Evolutionary conservation across 2,888 invertebrate species (phyloP), one percentile per base, ranked within the genome.

Genomic region (Tetanocera ferruginea): DNA sequence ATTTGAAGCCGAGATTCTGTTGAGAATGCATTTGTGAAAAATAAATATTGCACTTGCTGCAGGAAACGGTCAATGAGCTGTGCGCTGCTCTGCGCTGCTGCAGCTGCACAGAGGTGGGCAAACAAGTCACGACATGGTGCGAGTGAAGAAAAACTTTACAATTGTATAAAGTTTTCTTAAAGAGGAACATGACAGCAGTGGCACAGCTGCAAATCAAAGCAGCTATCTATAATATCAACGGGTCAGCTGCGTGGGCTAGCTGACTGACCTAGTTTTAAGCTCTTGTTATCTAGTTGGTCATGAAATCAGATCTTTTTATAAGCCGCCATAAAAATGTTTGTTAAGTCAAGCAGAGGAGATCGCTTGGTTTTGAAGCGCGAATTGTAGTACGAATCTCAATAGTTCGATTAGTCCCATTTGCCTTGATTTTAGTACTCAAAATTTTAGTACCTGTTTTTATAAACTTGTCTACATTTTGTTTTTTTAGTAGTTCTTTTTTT

Each of bases 1-100:
- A 86, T 75, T 75, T 52, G 66, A 67, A 76, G 66, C 60, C 78
- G 71, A 78, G 80, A 80, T 82, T 78, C 80, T 52, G 75, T n/a
- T 17, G 31, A 28, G 75, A 75, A 25, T 67, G 67, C 67, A 55
- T 51, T 52, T 66, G 49, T 66, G 14, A 67, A 75, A 52, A 81
- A 81, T 78, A 82, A 79, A 82, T 66, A 25, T 55, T 55, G 37
- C 77, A 80, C 77, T 74, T 67, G 77, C 43, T 73, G 70, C 69
- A 74, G 43, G 49, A 73, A 76, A 67, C 34, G 66, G 55, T 76
- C 49, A 66, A 60, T 31, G 60, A 62, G 62, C 73, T 23, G 19
- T 8, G 4, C 23, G 60, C 25, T n/a, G n/a, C n/a, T n/a, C 17
- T 28, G 43, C 25, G 28, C 28, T 49, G 69, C 8, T 6, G 9